Base-by-base conservation (phyloP, 2,113 vertebrate genomes). In the Entomyzon cyanotis region DNA sequence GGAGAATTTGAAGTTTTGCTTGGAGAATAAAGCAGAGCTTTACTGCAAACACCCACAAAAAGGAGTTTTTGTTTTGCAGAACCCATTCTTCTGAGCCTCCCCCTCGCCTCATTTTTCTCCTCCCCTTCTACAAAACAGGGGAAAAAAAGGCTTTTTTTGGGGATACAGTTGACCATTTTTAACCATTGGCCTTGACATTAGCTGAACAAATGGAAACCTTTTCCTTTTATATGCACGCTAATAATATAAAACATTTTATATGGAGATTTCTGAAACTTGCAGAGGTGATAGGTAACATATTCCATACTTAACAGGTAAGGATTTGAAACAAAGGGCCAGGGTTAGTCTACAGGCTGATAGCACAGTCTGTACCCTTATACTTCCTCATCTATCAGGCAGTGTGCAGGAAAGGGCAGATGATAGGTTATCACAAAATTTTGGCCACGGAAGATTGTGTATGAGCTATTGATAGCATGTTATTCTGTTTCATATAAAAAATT, bases 1-100 rank as follows among this genome's bases (percentile, higher is more conserved):
- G 31, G 33, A 47, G 33, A 75, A 23, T 63, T 91, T 84, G 14
- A 41, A 90, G n/a, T 71, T 93, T 87, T 93, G 17, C 33, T 94
- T 85, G 68, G 64, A 93, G 30, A 63, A 67, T 81, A 78, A 90
- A 92, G 23, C 39, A 94, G 22, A 86, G 5, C 10, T 93, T 55
- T 69, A 65, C 35, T 69, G 53, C 24, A 83, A 79, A 87, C 75
- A 82, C 31, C 8, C 89, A 60, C 28, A 84, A 65, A 96, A 94
- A 5, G 23, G 24, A 84, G 28, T 73, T 93, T 95, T 91, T 95
- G 60, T 94, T 84, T 81, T 55, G 41, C 42, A 71, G 42, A 93
- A 16, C 2, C 35, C 12, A 31, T 71, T 90, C 7, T 89, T 80
- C 15, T 73, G 46, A 73, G 22, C 31, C 13, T 53, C 11, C 10